Base-by-base conservation (phyloP, 2,888 invertebrate species). In the Mellilla xanthometata region DNA sequence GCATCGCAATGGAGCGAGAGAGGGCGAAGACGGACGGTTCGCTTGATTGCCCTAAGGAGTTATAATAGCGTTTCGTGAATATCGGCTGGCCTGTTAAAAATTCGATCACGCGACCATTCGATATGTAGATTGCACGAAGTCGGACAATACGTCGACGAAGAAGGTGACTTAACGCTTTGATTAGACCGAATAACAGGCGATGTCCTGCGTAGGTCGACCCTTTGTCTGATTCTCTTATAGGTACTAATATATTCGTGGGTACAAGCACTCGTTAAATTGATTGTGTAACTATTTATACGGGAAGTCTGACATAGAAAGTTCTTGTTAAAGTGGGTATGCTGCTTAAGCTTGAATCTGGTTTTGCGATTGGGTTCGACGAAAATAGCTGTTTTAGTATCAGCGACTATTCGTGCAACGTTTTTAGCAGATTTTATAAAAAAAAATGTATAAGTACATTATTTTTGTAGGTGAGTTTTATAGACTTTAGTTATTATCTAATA, bases 151-250 rank as follows among this genome's bases (percentile, higher is more conserved):
- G 34, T 31, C 15, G 34, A 43, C 52, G 54, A 46, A 58, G 60
- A 61, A 58, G 63, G 59, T 62, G 62, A 55, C 60, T 27, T 57
- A 56, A 54, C 61, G 60, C 45, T 49, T 68, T 74, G 78, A 80
- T 77, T 81, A 75, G 64, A 65, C 54, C 62, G 52, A 68, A 65
- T 58, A 54, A 61, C 72, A 77, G 78, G 62, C 80, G 74, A 71
- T 72, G 81, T 69, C 73, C 81, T 77, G 81, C 78, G 81, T 79
- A 81, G 82, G 82, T 52, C 57, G 80, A 72, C 74, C 78, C 80
- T 79, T 75, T 68, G 76, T 75, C 71, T 72, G 67, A 65, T 55
- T n/a, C 54, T 49, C 56, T 54, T 54, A 62, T 61, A 54, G 54
- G 38, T 27, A 29, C 33, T 58, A 46, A 44, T 33, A 31, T 23